phyloP scores from a whole-genome alignment of 1,140 invertebrate species.

The Cheumatopsyche charites region DNA sequence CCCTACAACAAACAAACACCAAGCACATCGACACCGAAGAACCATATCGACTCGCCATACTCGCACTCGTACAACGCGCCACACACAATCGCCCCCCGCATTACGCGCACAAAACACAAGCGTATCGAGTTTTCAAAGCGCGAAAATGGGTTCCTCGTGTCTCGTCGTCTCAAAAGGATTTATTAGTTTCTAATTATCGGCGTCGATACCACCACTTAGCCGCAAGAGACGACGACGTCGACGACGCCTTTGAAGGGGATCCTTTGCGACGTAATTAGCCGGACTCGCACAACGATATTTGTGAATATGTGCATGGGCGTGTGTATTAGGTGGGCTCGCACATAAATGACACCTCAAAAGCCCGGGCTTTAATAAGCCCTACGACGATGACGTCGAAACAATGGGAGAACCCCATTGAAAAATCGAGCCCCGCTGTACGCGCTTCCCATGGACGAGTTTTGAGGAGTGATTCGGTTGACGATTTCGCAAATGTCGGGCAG shows the following conservation, averaged over 20 bases:
- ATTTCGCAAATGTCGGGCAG: too few relatives aligned
- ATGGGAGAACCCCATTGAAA: constrained; percentile 21
- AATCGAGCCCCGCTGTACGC: background rate
- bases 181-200: constrained; percentile 39
- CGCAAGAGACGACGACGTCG: constrained; percentile 5
- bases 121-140: background rate
- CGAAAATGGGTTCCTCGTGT: too few relatives aligned
- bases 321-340: constrained; percentile 13
- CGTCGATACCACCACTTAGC: constrained; percentile 31
- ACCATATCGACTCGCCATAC: too few relatives aligned
- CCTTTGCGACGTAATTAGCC: constrained; percentile 29
- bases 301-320: constrained; percentile 9
- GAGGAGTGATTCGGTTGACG: background rate
- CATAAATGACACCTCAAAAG: constrained; percentile 44
- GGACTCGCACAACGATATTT: too few relatives aligned
- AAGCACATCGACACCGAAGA: too few relatives aligned
- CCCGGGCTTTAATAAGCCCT: constrained; percentile 37
- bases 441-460: constrained; percentile 6
- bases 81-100: too few relatives aligned
- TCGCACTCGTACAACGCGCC: too few relatives aligned
- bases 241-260: constrained; percentile 24
- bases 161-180: constrained; percentile 32
- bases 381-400: constrained; percentile 14
- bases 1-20: too few relatives aligned
- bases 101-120: background rate